A percentile compares a stretch with the other conserved stretches of the same genome.
phyloP scores from a whole-genome alignment of 2,888 invertebrate species.

The Antitype chi region DNA sequence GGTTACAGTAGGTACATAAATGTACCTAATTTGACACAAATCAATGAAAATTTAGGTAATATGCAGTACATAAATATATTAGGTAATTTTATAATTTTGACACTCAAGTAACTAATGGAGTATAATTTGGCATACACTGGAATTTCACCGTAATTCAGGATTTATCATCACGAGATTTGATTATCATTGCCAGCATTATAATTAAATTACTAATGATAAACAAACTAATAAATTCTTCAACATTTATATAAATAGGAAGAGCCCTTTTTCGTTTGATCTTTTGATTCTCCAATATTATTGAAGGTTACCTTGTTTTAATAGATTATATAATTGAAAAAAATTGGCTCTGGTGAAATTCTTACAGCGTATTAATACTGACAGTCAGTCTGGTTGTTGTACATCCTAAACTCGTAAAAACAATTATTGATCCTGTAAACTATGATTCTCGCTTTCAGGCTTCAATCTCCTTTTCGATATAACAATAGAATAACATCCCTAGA shows the following conservation, averaged over 20 bases:
- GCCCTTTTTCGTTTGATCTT: no score
- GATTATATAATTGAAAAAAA: not conserved
- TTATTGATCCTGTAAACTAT: not conserved
- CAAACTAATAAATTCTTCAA: no score
- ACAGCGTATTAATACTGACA: not conserved
- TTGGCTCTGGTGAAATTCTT: not conserved
- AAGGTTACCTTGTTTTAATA: no score
- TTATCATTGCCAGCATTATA: not conserved
- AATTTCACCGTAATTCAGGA: not conserved
- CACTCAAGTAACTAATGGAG: not conserved
- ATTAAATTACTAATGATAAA: not conserved
- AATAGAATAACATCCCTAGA: slow-evolving; percentile 30
- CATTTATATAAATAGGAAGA: no score
- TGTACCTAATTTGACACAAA: not conserved
- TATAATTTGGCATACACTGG: slow-evolving; percentile 18
- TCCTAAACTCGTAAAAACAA: not conserved
- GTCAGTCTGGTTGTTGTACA: not conserved
- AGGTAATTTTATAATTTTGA: not conserved
- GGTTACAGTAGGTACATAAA: not conserved
- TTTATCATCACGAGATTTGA: not conserved
- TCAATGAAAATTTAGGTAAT: no score
- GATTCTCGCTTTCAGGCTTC: not conserved
- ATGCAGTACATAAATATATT: slow-evolving; percentile 21
- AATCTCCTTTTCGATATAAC: slow-evolving; percentile 20
- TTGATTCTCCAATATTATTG: no score